Percentiles rank a stretch among this genome's conserved stretches.
These are phyloP conservation scores for Thyatira batis DNA, from an alignment of 2,888 invertebrate genomes.

Conservation along the genomic window DNA sequence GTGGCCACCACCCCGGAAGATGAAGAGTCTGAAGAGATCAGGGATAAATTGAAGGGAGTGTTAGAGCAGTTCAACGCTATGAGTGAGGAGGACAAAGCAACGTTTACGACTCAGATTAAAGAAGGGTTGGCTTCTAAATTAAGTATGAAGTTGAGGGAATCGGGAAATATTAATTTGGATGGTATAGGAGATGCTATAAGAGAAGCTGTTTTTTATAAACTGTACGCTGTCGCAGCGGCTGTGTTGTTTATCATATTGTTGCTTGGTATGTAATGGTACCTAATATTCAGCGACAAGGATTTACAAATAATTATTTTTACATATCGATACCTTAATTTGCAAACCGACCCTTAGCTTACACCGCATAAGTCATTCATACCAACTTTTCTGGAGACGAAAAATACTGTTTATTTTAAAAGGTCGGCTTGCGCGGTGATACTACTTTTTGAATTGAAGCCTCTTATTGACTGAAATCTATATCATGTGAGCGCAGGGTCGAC, in stretches of 20 bases:
- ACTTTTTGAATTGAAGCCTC: too few species aligned
- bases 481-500: too few species aligned
- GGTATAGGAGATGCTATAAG: constrained; percentile 57
- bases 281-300: background rate
- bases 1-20: constrained; percentile 52
- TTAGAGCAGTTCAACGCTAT: constrained; percentile 52
- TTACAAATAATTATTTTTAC: background rate
- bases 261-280: constrained; percentile 44
- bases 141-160: constrained; percentile 47
- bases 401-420: too few species aligned
- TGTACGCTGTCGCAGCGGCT: constrained; percentile 51
- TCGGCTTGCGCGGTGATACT: too few species aligned
- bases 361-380: too few species aligned
- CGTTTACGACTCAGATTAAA: constrained; percentile 60
- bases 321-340: background rate
- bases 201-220: constrained; percentile 48
- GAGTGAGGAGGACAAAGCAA: constrained; percentile 53
- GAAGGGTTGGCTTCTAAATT: constrained; percentile 57
- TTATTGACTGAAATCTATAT: too few species aligned
- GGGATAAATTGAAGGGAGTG: constrained; percentile 54
- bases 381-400: too few species aligned
- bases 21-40: constrained; percentile 52
- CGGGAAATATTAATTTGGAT: constrained; percentile 43
- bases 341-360: too few species aligned
- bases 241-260: constrained; percentile 55